Evolutionary conservation across 2,797 vertebrate genomes (phyloP).

Genomic region (Tadarida brasiliensis): DNA sequence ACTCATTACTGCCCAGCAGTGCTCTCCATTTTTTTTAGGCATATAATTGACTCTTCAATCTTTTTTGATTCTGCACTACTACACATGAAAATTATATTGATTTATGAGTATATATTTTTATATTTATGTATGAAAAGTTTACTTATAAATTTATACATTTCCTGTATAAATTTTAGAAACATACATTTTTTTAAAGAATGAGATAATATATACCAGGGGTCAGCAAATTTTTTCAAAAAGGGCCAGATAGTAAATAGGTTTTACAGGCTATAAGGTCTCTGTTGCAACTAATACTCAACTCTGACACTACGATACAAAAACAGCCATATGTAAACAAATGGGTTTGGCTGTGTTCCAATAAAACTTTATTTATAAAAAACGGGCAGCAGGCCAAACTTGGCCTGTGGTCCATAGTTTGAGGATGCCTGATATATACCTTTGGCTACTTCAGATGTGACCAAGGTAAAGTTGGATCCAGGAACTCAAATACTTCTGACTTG

Average conservation of each 20-base stretch:
- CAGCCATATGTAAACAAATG: background rate
- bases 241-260: background rate
- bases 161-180: background rate
- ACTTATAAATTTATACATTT: background rate
- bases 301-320: background rate
- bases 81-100: background rate
- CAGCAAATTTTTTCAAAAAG: background rate
- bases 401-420: background rate
- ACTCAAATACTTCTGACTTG: background rate
- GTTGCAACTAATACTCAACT: background rate
- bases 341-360: background rate
- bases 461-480: background rate
- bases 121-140: background rate
- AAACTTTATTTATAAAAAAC: background rate
- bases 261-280: background rate
- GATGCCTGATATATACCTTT: background rate
- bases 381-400: background rate
- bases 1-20: background rate
- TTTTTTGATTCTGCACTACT: background rate
- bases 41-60: background rate
- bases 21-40: background rate
- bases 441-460: background rate
- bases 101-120: slow-evolving; percentile 5
- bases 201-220: background rate
- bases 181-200: background rate